phyloP scores from a whole-genome alignment of 2,888 invertebrate genomes.

The Leuctra nigra region DNA sequence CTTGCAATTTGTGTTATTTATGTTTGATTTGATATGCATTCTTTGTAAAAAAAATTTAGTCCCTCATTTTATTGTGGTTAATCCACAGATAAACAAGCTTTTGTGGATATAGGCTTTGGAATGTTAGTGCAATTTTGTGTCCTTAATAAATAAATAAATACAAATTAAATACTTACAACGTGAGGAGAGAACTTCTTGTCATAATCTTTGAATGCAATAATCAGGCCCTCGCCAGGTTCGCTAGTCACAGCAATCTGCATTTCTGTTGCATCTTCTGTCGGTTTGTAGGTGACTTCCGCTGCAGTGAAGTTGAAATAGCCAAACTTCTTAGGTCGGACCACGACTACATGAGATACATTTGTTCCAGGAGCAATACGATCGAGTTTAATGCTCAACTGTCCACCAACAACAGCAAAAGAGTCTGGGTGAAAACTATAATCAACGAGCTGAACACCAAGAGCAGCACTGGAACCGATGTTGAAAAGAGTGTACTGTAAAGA shows the following conservation, averaged over 20 bases:
- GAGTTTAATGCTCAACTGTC: slow-evolving; percentile 72
- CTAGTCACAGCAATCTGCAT: slow-evolving; percentile 67
- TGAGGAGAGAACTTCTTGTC: slow-evolving; percentile 97
- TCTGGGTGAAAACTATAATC: slow-evolving; percentile 91
- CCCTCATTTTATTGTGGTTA: too few relatives aligned
- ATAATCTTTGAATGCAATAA: slow-evolving; percentile 86
- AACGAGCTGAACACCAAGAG: slow-evolving; percentile 78
- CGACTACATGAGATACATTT: slow-evolving; percentile 90
- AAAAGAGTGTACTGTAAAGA: slow-evolving; percentile 68
- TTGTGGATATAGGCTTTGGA: too few relatives aligned
- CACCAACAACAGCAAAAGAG: slow-evolving; percentile 84
- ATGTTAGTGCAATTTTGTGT: too few relatives aligned
- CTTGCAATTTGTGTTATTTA: too few relatives aligned
- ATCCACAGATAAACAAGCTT: too few relatives aligned
- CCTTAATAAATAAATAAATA: neutral
- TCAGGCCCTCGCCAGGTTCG: slow-evolving; percentile 93
- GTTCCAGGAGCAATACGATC: slow-evolving; percentile 88
- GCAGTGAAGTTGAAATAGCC: slow-evolving; percentile 97
- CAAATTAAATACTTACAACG: slow-evolving; percentile 56
- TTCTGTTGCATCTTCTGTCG: slow-evolving; percentile 75
- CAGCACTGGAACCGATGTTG: slow-evolving; percentile 89
- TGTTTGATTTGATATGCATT: too few relatives aligned
- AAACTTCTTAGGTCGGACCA: slow-evolving; percentile 80
- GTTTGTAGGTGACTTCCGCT: slow-evolving; percentile 84
- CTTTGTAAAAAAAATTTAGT: too few relatives aligned